Conservation (phyloP, 37 sponge, comb jelly and placozoan genomes). For the Beroe forskalii region DNA sequence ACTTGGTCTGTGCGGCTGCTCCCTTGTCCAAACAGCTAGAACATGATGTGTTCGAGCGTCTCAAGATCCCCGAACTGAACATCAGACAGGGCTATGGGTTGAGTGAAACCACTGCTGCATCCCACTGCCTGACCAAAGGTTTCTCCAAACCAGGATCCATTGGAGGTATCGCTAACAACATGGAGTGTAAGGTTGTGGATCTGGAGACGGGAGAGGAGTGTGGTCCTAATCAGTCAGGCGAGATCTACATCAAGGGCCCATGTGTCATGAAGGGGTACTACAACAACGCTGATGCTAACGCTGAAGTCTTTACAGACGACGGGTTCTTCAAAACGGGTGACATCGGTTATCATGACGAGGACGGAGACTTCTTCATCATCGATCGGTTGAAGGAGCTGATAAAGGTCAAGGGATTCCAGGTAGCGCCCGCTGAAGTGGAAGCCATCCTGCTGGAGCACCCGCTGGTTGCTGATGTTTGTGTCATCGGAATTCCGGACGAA, state of each 20-base stretch:
- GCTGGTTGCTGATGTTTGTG: slow-evolving; percentile 82
- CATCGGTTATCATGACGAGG: slow-evolving; percentile 78
- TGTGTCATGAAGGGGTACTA: slow-evolving; percentile 88
- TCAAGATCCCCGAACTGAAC: slow-evolving; percentile 19
- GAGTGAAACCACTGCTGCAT: slow-evolving; percentile 80
- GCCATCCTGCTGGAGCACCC: slow-evolving; percentile 77
- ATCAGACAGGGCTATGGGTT: slow-evolving; percentile 76
- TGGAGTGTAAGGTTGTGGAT: slow-evolving; percentile 70
- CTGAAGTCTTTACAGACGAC: slow-evolving; percentile 70
- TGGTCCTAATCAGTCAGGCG: slow-evolving; percentile 71
- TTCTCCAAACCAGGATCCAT: slow-evolving; percentile 70
- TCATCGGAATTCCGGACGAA: slow-evolving; percentile 81
- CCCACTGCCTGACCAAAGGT: slow-evolving; percentile 62
- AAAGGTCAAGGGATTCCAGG: slow-evolving; percentile 81
- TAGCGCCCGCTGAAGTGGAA: slow-evolving; percentile 90
- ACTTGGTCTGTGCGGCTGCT: slow-evolving; percentile 79
- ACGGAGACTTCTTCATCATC: slow-evolving; percentile 80
- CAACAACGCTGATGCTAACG: slow-evolving; percentile 77
- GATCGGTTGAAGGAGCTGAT: slow-evolving; percentile 92
- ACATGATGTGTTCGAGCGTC: slow-evolving; percentile 6
- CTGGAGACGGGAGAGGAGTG: slow-evolving; percentile 66
- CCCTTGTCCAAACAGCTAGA: slow-evolving; percentile 79
- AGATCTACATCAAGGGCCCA: slow-evolving; percentile 77
- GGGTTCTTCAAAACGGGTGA: slow-evolving; percentile 86
- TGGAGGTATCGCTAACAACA: slow-evolving; percentile 70